These are phyloP conservation scores for Arenaria interpres DNA, from an alignment of 2,113 vertebrate genomes.

Conservation along the genomic window DNA sequence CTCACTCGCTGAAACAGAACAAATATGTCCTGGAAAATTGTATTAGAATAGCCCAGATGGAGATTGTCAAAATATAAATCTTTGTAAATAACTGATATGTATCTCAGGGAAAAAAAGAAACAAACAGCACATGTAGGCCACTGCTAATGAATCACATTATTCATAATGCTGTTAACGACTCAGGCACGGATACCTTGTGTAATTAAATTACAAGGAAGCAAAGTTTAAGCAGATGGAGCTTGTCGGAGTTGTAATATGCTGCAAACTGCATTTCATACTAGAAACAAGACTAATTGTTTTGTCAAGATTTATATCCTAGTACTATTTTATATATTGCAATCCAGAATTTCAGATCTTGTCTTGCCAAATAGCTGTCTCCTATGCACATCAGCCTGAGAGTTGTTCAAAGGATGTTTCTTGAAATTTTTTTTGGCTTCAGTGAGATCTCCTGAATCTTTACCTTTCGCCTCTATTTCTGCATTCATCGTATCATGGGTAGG, in stretches of 20 bases:
- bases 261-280: neutral
- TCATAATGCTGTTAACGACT: constrained; percentile 36
- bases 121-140: neutral
- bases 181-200: constrained; percentile 18
- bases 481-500: neutral
- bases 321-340: neutral
- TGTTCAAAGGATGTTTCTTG: accelerated
- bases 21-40: neutral
- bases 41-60: neutral
- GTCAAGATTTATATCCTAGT: neutral
- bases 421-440: neutral
- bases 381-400: too few species aligned
- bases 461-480: neutral
- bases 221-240: constrained; percentile 38
- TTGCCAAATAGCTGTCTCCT: neutral
- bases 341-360: neutral
- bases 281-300: neutral
- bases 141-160: constrained; percentile 15
- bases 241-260: neutral
- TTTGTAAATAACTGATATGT: neutral
- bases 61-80: neutral
- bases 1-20: neutral
- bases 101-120: neutral
- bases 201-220: constrained; percentile 50
- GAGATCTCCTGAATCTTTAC: neutral